These are phyloP conservation scores for Catotricha subobsoleta DNA, from an alignment of 2,888 invertebrate genomes.

Conservation along the genomic window DNA sequence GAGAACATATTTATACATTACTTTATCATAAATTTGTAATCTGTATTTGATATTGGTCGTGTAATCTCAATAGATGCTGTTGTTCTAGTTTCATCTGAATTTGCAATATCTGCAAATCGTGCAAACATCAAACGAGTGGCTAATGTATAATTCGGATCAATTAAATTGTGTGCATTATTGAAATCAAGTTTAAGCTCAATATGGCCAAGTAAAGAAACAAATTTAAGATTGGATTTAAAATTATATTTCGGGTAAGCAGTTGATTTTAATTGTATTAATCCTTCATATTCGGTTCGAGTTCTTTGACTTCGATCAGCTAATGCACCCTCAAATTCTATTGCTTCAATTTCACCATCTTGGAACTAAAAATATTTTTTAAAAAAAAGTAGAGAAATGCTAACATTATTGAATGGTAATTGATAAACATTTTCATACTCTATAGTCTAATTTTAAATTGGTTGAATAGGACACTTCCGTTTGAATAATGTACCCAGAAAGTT, in stretches of 20 bases:
- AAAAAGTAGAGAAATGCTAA: too few species aligned
- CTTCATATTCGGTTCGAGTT: conserved; percentile 30
- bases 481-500: conserved; percentile 53
- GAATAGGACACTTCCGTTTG: conserved; percentile 23
- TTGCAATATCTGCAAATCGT: conserved; percentile 41
- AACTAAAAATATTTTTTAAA: conserved; percentile 16
- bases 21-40: conserved; percentile 40
- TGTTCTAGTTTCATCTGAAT: conserved; percentile 29
- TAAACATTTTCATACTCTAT: conserved; percentile 38
- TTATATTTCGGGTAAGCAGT: conserved; percentile 60
- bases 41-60: conserved; percentile 46
- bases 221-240: conserved; percentile 47
- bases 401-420: conserved; percentile 21
- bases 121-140: conserved; percentile 39
- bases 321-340: conserved; percentile 31
- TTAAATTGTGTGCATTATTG: conserved; percentile 42
- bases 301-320: conserved; percentile 31
- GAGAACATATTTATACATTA: conserved; percentile 3
- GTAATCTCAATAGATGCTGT: conserved; percentile 42
- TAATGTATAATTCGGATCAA: conserved; percentile 40
- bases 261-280: conserved; percentile 48
- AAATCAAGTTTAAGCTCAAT: conserved; percentile 52
- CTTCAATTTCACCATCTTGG: conserved; percentile 24
- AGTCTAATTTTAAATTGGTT: conserved; percentile 25
- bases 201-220: conserved; percentile 40